Evolutionary conservation across 2,797 vertebrate genomes (phyloP).

Genomic region (Neopelma chrysocephalum): DNA sequence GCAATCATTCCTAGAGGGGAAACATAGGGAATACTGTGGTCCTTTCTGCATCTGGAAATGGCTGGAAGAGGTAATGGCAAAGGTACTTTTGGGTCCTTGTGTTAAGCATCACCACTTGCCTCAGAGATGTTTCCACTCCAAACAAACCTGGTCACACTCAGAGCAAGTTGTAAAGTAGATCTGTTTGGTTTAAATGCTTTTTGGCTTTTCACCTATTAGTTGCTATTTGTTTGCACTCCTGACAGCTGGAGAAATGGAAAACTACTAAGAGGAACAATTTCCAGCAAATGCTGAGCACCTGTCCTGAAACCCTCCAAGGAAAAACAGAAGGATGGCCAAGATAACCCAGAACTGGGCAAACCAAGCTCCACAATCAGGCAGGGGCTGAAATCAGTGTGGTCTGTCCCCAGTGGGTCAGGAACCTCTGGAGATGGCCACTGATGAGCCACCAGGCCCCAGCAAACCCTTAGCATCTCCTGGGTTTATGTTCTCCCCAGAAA

Average conservation of each 20-base stretch:
- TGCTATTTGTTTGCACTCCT: not conserved
- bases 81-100: not conserved
- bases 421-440: accelerated
- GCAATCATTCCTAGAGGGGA: not conserved
- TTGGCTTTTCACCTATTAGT: not conserved
- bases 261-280: not conserved
- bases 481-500: not conserved
- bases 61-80: not conserved
- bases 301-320: not conserved
- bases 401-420: accelerated
- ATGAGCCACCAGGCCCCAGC: not conserved
- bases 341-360: not conserved
- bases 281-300: not conserved
- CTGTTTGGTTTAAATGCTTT: not conserved
- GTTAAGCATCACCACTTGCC: not conserved
- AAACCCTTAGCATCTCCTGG: not conserved
- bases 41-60: not conserved
- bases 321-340: not conserved
- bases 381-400: accelerated
- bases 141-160: not conserved
- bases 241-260: accelerated
- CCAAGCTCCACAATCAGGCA: not conserved
- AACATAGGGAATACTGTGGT: not conserved
- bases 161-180: not conserved
- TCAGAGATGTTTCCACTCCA: not conserved